Conservation (phyloP, 2,888 invertebrate genomes). For the Flabesymbios commensalis region DNA sequence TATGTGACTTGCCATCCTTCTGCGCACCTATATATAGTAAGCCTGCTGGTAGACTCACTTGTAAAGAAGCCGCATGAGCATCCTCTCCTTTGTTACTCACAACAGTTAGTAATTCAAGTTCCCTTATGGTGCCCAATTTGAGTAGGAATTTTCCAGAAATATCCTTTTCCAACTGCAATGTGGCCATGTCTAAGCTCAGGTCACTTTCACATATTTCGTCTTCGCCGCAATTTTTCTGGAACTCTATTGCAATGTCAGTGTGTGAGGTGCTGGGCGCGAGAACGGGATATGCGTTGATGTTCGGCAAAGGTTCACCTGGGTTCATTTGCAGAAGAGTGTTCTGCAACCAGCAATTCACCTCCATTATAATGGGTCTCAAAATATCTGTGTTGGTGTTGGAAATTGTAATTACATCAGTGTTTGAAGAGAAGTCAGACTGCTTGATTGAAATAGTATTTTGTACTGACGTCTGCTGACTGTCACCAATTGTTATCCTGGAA, state of each 20-base stretch:
- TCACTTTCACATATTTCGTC: constrained; percentile 1
- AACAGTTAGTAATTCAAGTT: too few relatives aligned
- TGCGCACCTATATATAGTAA: constrained; percentile 18
- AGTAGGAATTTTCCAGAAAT: too few relatives aligned
- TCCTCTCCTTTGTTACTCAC: too few relatives aligned
- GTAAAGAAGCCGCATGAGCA: constrained; percentile 32
- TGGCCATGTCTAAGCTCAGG: background rate
- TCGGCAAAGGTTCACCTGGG: constrained; percentile 65
- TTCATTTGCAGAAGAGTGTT: constrained; percentile 42
- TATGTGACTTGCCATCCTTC: too few relatives aligned
- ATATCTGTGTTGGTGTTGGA: too few relatives aligned
- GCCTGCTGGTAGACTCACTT: constrained; percentile 21
- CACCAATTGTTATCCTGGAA: too few relatives aligned
- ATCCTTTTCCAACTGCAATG: too few relatives aligned
- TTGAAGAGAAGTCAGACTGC: too few relatives aligned
- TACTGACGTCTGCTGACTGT: too few relatives aligned
- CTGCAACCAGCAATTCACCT: constrained; percentile 78
- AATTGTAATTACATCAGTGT: too few relatives aligned
- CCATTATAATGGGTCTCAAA: constrained; percentile 67
- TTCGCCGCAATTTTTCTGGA: constrained; percentile 1
- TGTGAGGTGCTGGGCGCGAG: constrained; percentile 69
- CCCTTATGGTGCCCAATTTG: too few relatives aligned
- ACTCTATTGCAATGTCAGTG: constrained; percentile 3
- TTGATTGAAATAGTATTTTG: too few relatives aligned
- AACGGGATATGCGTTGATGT: constrained; percentile 81